Conservation (phyloP, 2,797 vertebrate genomes). For the Echeneis naucrates region DNA sequence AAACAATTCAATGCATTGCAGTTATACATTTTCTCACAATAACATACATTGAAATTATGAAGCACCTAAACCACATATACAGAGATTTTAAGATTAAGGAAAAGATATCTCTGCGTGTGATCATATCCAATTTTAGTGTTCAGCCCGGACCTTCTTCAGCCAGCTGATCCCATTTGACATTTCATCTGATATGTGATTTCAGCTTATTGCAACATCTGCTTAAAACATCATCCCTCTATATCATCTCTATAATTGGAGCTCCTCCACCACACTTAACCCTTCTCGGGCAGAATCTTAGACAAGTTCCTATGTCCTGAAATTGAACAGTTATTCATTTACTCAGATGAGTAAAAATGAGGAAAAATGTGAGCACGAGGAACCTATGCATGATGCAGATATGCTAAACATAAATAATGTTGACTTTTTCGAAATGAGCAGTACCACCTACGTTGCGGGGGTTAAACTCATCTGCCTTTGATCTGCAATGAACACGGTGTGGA, state of each 20-base stretch:
- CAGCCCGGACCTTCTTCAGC: slow-evolving; percentile 8
- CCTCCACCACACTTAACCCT: not conserved
- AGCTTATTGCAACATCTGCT: slow-evolving; percentile 32
- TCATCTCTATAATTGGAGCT: slow-evolving; percentile 3
- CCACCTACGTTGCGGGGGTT: not conserved
- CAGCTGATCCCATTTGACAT: slow-evolving; percentile 28
- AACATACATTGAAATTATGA: not conserved
- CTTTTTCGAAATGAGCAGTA: not conserved
- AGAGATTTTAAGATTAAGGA: not conserved
- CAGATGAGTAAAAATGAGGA: not conserved
- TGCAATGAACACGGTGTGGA: slow-evolving; percentile 5
- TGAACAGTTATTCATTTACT: slow-evolving; percentile 6
- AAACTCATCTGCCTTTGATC: slow-evolving; percentile 12
- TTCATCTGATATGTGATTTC: slow-evolving; percentile 33
- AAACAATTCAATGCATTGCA: not conserved
- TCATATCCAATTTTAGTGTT: slow-evolving; percentile 4
- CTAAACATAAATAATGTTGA: not conserved
- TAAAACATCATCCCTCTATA: not conserved
- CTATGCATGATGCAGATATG: not conserved
- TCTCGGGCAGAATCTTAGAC: not conserved
- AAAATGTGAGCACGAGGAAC: not conserved
- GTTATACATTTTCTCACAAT: not conserved
- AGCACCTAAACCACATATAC: not conserved
- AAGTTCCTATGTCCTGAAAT: slow-evolving; percentile 9
- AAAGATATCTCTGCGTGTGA: slow-evolving; percentile 8